Percentiles rank a stretch among this genome's conserved stretches.
Conservation (phyloP, 2,888 invertebrate genomes). For the Cyclophora albipunctata region DNA sequence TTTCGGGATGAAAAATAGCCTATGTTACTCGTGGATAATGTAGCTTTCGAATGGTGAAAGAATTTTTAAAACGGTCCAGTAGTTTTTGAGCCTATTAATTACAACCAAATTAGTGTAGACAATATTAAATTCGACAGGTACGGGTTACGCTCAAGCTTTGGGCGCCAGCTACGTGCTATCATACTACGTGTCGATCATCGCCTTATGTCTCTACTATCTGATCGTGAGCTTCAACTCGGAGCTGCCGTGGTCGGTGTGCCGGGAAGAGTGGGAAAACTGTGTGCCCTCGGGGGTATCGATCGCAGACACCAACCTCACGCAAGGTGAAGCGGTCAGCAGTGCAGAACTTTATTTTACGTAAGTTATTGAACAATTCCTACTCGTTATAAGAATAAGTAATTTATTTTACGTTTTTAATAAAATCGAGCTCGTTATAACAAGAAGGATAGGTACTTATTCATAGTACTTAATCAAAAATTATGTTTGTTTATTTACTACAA, state of each 20-base stretch:
- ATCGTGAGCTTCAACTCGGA: conserved; percentile 80
- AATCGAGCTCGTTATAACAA: too few species aligned
- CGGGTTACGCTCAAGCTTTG: conserved; percentile 81
- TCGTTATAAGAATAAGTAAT: not conserved
- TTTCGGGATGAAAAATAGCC: too few species aligned
- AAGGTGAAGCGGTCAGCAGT: conserved; percentile 55
- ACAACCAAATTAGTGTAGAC: too few species aligned
- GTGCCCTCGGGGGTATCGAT: conserved; percentile 50
- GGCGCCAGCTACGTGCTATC: conserved; percentile 80
- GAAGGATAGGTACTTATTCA: too few species aligned
- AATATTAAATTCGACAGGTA: conserved; percentile 55
- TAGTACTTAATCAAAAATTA: too few species aligned
- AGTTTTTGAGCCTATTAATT: too few species aligned
- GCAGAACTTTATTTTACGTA: conserved; percentile 77
- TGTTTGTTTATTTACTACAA: too few species aligned
- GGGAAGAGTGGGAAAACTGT: conserved; percentile 71
- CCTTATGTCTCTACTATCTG: conserved; percentile 83
- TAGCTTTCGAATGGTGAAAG: too few species aligned
- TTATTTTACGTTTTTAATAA: too few species aligned
- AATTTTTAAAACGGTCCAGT: too few species aligned
- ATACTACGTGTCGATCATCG: conserved; percentile 86
- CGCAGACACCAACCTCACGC: conserved; percentile 21
- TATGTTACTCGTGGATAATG: too few species aligned
- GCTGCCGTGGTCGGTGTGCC: conserved; percentile 84
- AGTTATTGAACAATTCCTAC: conserved; percentile 27